These are phyloP conservation scores for Ceuthmochares aereus DNA, from an alignment of 2,113 vertebrate genomes.

Conservation along the genomic window DNA sequence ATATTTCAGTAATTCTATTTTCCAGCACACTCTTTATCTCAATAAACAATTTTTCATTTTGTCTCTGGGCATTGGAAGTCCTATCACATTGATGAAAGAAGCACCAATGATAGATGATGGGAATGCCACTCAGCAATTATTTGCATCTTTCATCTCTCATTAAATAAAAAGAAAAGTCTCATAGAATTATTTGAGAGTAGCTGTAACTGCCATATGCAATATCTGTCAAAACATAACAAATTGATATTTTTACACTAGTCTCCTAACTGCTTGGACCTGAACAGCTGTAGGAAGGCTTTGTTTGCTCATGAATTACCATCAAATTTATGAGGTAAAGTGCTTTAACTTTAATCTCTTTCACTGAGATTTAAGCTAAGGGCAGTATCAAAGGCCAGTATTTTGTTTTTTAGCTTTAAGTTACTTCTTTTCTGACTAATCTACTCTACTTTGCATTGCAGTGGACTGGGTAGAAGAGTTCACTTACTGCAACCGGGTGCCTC, in stretches of 20 bases:
- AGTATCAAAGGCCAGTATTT: not conserved
- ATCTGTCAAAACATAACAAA: not conserved
- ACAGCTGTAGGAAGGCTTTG: not conserved
- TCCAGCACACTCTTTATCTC: not conserved
- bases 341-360: not conserved
- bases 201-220: not conserved
- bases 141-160: conserved; percentile 27
- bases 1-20: conserved; percentile 1
- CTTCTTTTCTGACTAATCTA: not conserved
- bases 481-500: not conserved
- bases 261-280: not conserved
- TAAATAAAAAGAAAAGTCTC: not conserved
- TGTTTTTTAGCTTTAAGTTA: not conserved
- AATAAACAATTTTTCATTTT: not conserved
- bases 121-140: not conserved
- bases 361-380: not conserved
- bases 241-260: not conserved
- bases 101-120: not conserved
- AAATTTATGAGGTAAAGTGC: not conserved
- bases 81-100: not conserved
- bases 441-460: not conserved
- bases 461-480: not conserved
- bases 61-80: not conserved
- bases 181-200: not conserved
- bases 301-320: not conserved